Base-by-base conservation (phyloP, 2,888 invertebrate genomes). In the Pandemis heparana region DNA sequence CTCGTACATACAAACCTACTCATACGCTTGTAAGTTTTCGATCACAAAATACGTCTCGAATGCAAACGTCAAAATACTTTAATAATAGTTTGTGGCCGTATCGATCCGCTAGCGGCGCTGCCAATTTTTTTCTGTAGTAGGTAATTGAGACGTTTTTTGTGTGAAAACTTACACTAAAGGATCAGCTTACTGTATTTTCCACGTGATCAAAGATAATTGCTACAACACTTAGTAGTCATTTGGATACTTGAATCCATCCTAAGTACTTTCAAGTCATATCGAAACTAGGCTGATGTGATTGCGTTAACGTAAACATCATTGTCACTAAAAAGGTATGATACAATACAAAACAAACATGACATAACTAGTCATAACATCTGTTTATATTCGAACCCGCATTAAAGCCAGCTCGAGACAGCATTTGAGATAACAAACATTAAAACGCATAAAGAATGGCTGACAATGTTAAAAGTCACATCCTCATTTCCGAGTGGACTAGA, bases 381-480 rank as follows among this genome's bases (percentile, higher is more conserved):
- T 48, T 16, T 39, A 60, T 39, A 60, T 39, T 16, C n/a, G n/a
- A 60, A 39, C 2, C 8, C 23, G 18, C 51, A 43, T 63, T 56
- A 41, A 66, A 39, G 0, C 18, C 1, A 18, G 46, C 7, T 23
- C 23, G 23, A 63, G 7, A 12, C 9, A 23, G 32, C 63, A 46
- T 63, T 23, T 46, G 46, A 46, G n/a, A 63, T 65, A 51, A 65
- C 64, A 38, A 88, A 87, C 84, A 83, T 83, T 84, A 83, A 87
- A 83, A 77, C 71, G 76, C 78, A 76, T 80, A 80, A 83, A 79
- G 82, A 85, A 88, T 83, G 82, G 80, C 79, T 78, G 87, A 85
- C 90, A 90, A 90, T 89, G 91, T 92, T 90, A 92, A 86, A 91
- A 88, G 91, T 91, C 91, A 90, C 82, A 87, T 85, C 86, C 84